These are phyloP conservation scores for Pocillopora grandis DNA, from an alignment of 92 coral and sea anemone species.

Conservation along the genomic window DNA sequence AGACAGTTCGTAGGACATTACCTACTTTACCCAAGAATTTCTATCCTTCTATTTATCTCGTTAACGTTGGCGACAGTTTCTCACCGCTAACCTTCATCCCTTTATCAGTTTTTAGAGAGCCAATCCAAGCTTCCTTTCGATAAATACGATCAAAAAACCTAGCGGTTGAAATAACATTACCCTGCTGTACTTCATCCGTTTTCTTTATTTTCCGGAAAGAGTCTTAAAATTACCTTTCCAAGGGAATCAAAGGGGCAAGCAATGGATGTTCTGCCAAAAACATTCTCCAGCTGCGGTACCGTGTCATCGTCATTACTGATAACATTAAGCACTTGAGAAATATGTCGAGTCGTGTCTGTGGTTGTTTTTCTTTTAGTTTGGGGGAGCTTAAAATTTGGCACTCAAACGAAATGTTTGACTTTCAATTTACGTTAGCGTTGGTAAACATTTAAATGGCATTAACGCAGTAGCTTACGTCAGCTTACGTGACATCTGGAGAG, in stretches of 20 bases:
- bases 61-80: background rate
- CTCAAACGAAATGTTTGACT: background rate
- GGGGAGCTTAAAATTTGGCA: background rate
- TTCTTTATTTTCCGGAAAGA: background rate
- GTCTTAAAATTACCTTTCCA: conserved; percentile 9
- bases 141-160: conserved; percentile 21
- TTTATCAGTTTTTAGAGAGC: conserved; percentile 15
- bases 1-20: no score
- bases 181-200: background rate
- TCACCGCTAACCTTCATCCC: conserved; percentile 11
- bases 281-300: background rate
- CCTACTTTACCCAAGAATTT: no score
- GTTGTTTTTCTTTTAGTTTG: background rate
- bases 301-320: background rate
- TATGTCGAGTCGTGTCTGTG: background rate
- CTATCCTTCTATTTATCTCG: background rate
- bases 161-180: background rate
- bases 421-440: background rate
- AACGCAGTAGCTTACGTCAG: no score
- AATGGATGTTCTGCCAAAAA: background rate
- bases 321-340: background rate
- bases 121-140: background rate
- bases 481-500: no score
- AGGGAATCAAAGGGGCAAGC: background rate
- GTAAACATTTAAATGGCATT: background rate